Conservation (phyloP, 2,888 invertebrate species). For the Hymenopus coronatus region DNA sequence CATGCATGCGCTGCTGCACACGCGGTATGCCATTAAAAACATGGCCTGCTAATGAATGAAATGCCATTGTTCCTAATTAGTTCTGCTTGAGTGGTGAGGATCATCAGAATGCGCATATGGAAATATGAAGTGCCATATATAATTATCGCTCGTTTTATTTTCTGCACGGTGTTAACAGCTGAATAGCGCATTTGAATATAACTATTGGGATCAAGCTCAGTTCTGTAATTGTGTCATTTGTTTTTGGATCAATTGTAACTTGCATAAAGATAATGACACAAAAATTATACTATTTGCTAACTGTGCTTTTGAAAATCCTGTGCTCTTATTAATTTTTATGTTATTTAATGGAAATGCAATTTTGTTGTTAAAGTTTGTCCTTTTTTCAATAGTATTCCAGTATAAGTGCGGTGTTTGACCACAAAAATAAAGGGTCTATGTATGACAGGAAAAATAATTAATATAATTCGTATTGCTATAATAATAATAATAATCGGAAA, state of each 20-base stretch:
- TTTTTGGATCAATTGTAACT: neutral
- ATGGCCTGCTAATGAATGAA: neutral
- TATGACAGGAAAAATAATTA: too few species aligned
- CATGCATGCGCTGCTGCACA: neutral
- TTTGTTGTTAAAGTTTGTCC: too few species aligned
- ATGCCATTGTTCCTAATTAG: neutral
- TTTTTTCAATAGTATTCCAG: too few species aligned
- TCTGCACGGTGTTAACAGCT: neutral
- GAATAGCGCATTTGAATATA: neutral
- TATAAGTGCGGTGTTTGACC: too few species aligned
- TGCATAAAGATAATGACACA: neutral
- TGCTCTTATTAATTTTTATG: too few species aligned
- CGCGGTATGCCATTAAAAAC: neutral
- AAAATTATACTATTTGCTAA: too few species aligned
- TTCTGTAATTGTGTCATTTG: neutral
- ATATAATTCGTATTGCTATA: too few species aligned
- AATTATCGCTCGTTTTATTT: neutral
- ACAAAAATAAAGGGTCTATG: too few species aligned
- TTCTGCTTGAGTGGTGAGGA: neutral
- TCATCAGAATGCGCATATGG: neutral
- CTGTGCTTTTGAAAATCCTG: too few species aligned
- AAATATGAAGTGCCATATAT: neutral
- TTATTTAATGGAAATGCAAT: too few species aligned
- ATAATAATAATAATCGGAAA: too few species aligned
- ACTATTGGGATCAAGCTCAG: neutral